phyloP scores from a whole-genome alignment of 2,113 vertebrate species.

The Gracilinanus agilis region DNA sequence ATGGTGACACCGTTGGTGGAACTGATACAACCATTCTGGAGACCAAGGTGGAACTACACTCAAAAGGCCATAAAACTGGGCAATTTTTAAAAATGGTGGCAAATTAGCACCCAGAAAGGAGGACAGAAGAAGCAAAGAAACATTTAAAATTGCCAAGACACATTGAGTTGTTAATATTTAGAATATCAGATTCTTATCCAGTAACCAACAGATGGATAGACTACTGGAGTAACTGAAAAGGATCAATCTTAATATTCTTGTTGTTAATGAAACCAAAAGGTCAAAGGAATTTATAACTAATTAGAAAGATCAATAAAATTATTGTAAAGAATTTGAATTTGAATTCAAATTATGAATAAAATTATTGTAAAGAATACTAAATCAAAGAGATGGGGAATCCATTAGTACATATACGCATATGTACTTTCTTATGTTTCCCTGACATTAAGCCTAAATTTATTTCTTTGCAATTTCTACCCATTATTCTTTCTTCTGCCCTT shows the following conservation, averaged over 20 bases:
- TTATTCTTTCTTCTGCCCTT: too few species aligned
- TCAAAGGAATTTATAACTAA: not conserved
- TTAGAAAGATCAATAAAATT: too few species aligned
- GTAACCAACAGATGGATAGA: not conserved
- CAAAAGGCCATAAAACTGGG: too few species aligned
- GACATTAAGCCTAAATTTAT: too few species aligned
- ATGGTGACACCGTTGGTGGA: not conserved
- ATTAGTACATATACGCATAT: not conserved
- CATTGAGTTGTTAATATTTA: not conserved
- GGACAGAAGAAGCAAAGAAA: not conserved
- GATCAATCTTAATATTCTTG: not conserved
- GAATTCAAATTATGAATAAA: too few species aligned
- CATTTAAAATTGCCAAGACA: not conserved
- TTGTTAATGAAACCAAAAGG: not conserved
- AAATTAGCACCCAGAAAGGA: not conserved
- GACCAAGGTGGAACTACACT: too few species aligned
- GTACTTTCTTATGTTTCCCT: too few species aligned
- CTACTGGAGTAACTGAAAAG: not conserved
- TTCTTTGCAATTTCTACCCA: too few species aligned
- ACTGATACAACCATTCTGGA: too few species aligned
- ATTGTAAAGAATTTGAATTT: too few species aligned
- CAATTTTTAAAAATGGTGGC: not conserved
- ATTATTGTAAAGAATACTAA: not conserved
- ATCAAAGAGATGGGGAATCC: not conserved
- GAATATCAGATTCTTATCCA: not conserved